Evolutionary conservation across 2,888 invertebrate species (phyloP).

Genomic region (Pristionchus exspectatus): DNA sequence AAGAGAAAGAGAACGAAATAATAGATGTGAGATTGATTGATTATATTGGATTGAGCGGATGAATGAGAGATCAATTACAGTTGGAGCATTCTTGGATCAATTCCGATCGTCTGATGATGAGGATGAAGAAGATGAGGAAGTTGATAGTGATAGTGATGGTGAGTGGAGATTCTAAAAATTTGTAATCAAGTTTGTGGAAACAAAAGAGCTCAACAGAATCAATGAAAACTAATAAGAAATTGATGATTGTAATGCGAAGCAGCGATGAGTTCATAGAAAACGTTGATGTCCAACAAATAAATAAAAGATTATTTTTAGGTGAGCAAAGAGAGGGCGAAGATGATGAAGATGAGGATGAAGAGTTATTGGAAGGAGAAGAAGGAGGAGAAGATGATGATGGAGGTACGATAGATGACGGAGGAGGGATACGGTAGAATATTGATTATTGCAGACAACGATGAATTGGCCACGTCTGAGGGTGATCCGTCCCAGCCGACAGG

Average conservation of each 20-base stretch:
- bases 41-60: background rate
- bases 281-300: too few species aligned
- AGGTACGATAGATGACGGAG: background rate
- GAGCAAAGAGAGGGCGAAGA: constrained; percentile 11
- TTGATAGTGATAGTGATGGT: constrained; percentile 55
- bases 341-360: constrained; percentile 46
- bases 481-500: too few species aligned
- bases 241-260: too few species aligned
- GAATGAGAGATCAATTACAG: background rate
- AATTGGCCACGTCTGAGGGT: background rate
- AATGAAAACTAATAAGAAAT: too few species aligned
- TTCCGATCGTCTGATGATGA: constrained; percentile 20
- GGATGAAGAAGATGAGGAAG: constrained; percentile 61
- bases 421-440: background rate
- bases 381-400: background rate
- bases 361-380: constrained; percentile 47
- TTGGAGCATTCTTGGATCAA: background rate
- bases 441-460: background rate
- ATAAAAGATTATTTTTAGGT: background rate
- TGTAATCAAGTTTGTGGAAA: too few species aligned
- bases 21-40: background rate
- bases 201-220: too few species aligned
- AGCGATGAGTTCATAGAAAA: too few species aligned
- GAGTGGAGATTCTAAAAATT: too few species aligned
- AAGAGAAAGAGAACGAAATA: constrained; percentile 55